A percentile compares a stretch with the other conserved stretches of the same genome.
Conservation (phyloP, 2,888 invertebrate genomes). For the Oxyteleia sp. region DNA sequence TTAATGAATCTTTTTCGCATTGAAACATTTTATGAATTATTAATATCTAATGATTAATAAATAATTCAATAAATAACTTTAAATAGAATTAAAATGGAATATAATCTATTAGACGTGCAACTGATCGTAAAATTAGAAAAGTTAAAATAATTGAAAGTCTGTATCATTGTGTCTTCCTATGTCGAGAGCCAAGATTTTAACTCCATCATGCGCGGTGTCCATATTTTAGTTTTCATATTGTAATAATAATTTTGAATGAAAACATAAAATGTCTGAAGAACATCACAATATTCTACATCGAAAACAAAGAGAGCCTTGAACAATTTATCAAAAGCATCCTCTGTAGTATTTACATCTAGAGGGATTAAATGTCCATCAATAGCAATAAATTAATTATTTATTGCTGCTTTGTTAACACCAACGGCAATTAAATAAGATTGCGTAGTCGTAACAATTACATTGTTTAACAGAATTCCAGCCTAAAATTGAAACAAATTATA, state of each 20-base stretch:
- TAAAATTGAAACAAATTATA: too few species aligned
- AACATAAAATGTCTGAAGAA: slow-evolving; percentile 51
- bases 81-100: too few species aligned
- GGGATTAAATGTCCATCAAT: slow-evolving; percentile 51
- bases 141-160: too few species aligned
- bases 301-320: slow-evolving; percentile 69
- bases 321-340: slow-evolving; percentile 62
- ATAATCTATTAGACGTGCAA: too few species aligned
- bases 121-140: too few species aligned
- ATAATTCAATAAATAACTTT: too few species aligned
- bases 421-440: slow-evolving; percentile 65
- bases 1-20: slow-evolving; percentile 12
- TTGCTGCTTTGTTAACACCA: slow-evolving; percentile 56
- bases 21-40: slow-evolving; percentile 31
- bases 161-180: too few species aligned
- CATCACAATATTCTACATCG: too few species aligned
- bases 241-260: slow-evolving; percentile 68
- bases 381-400: slow-evolving; percentile 47
- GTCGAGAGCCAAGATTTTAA: too few species aligned
- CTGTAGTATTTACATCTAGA: slow-evolving; percentile 32
- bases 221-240: slow-evolving; percentile 43
- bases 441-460: slow-evolving; percentile 4
- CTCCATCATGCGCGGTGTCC: too few species aligned
- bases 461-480: slow-evolving; percentile 32
- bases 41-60: too few species aligned